Conservation (phyloP, 2,888 invertebrate genomes). For the Metellina segmentata region DNA sequence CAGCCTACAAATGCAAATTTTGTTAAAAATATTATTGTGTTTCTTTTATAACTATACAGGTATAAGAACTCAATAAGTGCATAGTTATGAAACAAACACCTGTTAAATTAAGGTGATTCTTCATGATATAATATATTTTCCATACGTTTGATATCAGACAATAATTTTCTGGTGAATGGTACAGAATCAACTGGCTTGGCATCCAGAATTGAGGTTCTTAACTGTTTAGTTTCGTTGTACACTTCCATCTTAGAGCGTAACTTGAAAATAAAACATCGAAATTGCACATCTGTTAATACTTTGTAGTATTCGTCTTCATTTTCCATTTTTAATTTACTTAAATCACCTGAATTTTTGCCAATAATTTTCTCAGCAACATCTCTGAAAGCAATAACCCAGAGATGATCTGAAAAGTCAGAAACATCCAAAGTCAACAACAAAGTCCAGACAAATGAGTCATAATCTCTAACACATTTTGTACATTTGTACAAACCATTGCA, state of each 20-base stretch:
- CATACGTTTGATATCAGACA: conserved; percentile 85
- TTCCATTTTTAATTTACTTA: conserved; percentile 85
- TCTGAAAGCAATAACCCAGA: conserved; percentile 95
- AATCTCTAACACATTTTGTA: conserved; percentile 94
- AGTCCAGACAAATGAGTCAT: conserved; percentile 91
- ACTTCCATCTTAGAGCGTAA: conserved; percentile 52
- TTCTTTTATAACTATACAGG: too few relatives aligned
- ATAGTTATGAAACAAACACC: background rate
- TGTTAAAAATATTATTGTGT: too few relatives aligned
- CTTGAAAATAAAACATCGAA: conserved; percentile 63
- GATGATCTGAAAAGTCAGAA: conserved; percentile 91
- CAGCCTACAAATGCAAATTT: too few relatives aligned
- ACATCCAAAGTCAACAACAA: conserved; percentile 86
- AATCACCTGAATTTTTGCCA: conserved; percentile 86
- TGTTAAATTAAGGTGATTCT: background rate
- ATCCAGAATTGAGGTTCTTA: conserved; percentile 88
- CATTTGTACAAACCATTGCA: conserved; percentile 94
- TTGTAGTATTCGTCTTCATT: conserved; percentile 54
- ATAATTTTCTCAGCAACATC: conserved; percentile 88
- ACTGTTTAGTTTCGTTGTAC: conserved; percentile 85
- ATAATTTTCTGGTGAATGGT: conserved; percentile 87
- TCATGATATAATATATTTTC: conserved; percentile 27
- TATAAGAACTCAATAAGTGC: too few relatives aligned
- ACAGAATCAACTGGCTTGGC: conserved; percentile 88
- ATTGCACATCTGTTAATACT: conserved; percentile 47